These are phyloP conservation scores for Troglohyphantes excavatus DNA, from an alignment of 2,888 invertebrate species.

Conservation along the genomic window DNA sequence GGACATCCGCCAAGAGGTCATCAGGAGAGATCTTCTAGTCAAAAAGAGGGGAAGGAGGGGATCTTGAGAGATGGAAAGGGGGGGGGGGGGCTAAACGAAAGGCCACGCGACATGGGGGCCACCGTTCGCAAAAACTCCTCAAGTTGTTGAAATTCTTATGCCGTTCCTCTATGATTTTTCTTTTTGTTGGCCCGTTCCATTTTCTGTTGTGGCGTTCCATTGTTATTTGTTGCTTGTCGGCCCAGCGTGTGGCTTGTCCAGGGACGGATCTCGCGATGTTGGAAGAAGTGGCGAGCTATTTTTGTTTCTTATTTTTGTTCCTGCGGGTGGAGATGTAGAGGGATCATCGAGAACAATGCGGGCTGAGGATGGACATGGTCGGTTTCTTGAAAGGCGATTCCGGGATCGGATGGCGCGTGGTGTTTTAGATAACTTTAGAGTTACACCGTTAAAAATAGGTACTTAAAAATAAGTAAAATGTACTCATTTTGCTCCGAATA, in stretches of 20 bases:
- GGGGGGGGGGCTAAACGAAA: constrained; percentile 9
- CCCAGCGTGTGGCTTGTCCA: constrained; percentile 57
- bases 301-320: background rate
- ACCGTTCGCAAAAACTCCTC: constrained; percentile 31
- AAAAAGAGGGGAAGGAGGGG: too few relatives aligned
- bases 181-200: background rate
- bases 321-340: constrained; percentile 18
- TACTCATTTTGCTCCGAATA: too few relatives aligned
- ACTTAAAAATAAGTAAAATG: too few relatives aligned
- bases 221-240: constrained; percentile 64
- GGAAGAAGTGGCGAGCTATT: constrained; percentile 6
- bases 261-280: constrained; percentile 29
- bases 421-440: too few relatives aligned
- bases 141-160: constrained; percentile 71
- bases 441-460: too few relatives aligned
- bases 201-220: constrained; percentile 57
- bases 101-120: constrained; percentile 71
- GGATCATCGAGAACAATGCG: background rate
- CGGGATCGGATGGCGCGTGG: background rate
- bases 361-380: background rate
- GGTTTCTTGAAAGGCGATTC: background rate
- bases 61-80: background rate
- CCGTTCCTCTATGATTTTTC: constrained; percentile 16
- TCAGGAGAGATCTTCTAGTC: background rate
- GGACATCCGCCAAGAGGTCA: constrained; percentile 59